Base-by-base conservation (phyloP, 2,888 invertebrate species). In the Eledona agricola region DNA sequence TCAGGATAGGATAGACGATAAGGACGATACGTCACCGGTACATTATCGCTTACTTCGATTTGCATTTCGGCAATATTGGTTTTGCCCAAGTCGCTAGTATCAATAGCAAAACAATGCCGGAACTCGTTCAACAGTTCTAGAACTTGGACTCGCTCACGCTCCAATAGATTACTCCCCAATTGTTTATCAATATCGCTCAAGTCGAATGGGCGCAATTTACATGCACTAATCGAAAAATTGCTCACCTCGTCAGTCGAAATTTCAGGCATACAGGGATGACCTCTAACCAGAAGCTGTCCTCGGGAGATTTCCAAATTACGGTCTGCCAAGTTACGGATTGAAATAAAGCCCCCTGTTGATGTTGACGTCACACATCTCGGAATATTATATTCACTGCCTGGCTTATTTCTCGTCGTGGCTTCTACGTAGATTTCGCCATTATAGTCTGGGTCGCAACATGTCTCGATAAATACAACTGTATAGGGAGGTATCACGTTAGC, bases 81-180 rank as follows among this genome's bases (percentile, higher is more conserved):
- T 28, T 47, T 47, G 7, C 55, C 55, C 12, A 55, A 19, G 22
- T 55, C 51, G 10, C 40, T 13, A 6, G 52, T 12, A 10, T 37
- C 47, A 26, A 52, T n/a, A 1, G 55, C 55, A 20, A 55, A 55
- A 29, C 51, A 55, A 12, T 52, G 29, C 1, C 52, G 25, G 31
- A 40, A 52, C 9, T 49, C 22, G 17, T 52, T 52, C 10, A 52
- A 22, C 15, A 52, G 16, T 5, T 52, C 11, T 12, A 29, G n/a
- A 5, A 29, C 13, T 11, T 10, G 9, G 5, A 11, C 4, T 5
- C 11, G 4, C 12, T 29, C 13, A 12, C 5, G 4, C 3, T 19
- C 19, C 5, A 5, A 19, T 19, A 19, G 5, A 19, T 19, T 19
- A 5, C 4, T 26, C 4, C 9, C 26, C 9, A 26, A 4, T 9